Evolutionary conservation across 2,113 vertebrate species (phyloP).

Genomic region (Pavo muticus): DNA sequence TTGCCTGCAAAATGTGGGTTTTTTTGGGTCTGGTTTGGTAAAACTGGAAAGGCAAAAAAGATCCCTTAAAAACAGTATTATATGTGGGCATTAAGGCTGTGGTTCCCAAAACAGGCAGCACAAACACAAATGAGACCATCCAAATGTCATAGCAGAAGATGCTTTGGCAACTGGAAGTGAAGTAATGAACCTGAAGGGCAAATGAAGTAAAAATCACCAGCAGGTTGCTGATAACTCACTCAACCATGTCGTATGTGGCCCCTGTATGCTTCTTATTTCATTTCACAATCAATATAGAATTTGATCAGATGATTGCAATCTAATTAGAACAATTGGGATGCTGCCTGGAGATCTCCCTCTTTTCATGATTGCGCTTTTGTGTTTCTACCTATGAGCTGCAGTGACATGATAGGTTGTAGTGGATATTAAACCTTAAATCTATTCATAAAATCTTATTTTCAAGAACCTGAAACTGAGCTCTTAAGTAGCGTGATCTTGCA

Average conservation of each 20-base stretch:
- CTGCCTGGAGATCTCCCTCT: background rate
- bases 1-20: background rate
- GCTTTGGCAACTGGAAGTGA: background rate
- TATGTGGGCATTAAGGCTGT: background rate
- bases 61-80: background rate
- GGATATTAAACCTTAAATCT: background rate
- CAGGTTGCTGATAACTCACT: background rate
- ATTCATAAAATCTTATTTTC: slow-evolving; percentile 36
- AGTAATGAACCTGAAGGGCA: background rate
- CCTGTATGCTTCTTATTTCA: background rate
- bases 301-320: background rate
- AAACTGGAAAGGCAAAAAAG: slow-evolving; percentile 3
- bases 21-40: background rate
- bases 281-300: background rate
- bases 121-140: background rate
- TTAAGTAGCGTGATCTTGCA: background rate
- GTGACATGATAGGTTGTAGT: background rate
- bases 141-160: background rate
- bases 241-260: background rate
- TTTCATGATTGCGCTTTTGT: background rate
- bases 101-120: background rate
- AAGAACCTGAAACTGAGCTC: background rate
- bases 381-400: background rate
- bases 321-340: background rate
- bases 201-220: background rate